Evolutionary conservation across 2,888 invertebrate genomes (phyloP).

Genomic region (Drosophila trichaetosa): DNA sequence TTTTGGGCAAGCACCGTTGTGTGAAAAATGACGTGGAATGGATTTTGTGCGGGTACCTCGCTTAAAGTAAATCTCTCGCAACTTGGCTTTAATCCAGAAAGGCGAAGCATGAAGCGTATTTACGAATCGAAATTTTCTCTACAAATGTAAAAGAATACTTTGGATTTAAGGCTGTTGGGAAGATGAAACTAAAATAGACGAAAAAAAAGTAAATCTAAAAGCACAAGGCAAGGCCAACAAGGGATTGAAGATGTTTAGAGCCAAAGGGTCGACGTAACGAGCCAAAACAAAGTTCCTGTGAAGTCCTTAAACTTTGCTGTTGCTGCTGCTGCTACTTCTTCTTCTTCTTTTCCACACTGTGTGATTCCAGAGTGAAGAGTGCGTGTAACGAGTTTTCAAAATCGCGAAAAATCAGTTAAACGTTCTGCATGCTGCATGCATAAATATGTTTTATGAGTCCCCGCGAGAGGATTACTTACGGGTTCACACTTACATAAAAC

Average conservation of each 20-base stretch:
- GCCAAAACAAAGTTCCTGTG: slow-evolving; percentile 20
- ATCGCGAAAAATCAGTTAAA: slow-evolving; percentile 37
- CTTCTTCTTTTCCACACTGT: not conserved
- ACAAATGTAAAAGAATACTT: slow-evolving; percentile 16
- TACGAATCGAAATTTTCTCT: slow-evolving; percentile 25
- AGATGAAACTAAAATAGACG: slow-evolving; percentile 16
- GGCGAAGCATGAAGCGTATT: slow-evolving; percentile 22
- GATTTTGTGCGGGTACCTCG: slow-evolving; percentile 7
- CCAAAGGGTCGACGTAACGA: slow-evolving; percentile 1
- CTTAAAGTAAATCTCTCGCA: slow-evolving; percentile 43
- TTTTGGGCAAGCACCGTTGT: slow-evolving; percentile 59
- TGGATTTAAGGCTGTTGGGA: slow-evolving; percentile 8
- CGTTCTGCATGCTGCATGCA: slow-evolving; percentile 27
- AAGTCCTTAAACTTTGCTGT: slow-evolving; percentile 20
- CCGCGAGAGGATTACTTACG: slow-evolving; percentile 36
- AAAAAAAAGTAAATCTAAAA: slow-evolving; percentile 29
- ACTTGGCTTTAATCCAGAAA: slow-evolving; percentile 49
- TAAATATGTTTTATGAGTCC: slow-evolving; percentile 55
- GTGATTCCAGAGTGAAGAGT: slow-evolving; percentile 1
- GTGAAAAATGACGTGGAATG: slow-evolving; percentile 33
- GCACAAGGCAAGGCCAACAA: slow-evolving; percentile 15
- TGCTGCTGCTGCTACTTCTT: not conserved
- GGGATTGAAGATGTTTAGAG: not conserved
- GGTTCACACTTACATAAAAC: slow-evolving; percentile 45
- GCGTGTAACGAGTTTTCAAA: slow-evolving; percentile 16